Evolutionary conservation across 2,797 vertebrate species (phyloP), one percentile per base, ranked within the genome.

Genomic region (Notoglanidium macrostoma): DNA sequence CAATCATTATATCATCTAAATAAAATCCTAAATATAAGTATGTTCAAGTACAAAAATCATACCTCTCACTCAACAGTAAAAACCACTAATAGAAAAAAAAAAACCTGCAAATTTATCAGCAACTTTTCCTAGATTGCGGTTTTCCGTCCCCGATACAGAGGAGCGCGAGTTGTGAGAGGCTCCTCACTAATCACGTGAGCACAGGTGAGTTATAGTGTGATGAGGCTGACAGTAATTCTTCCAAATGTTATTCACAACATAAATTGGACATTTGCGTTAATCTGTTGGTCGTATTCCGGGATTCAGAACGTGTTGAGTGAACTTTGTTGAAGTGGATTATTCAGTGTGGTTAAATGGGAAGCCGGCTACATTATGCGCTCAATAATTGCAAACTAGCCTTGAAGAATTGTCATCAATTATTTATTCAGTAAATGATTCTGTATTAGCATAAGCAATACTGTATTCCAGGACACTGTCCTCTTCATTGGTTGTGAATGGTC

Each of bases 121-220:
- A n/a, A 59, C 2, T 46, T 46, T 80, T 40, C 61, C 10, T 61
- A 61, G 21, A 61, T 80, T 59, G 77, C 0, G 8, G 55, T 46
- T 81, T 65, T 29, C 26, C n/a, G 61, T 26, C 79, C 5, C 15
- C 6, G 7, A 49, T 81, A 29, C 63, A 65, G 23, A 57, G 44
- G 59, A 82, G 35, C n/a, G 59, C 1, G 17, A 29, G 61, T 49
- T 65, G n/a, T 46, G 44, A 65, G 59, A 51, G 23, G 79, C 15
- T 82, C 3, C 40, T 82, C 9, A 9, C 61, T 67, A 21, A 32
- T 29, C 15, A 19, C 40, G 19, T 81, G 23, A 61, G 32, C 77
- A 61, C 55, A 61, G 78, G 55, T 80, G 55, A 80, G 44, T 82
- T 65, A 49, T 21, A 35, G 54, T 77, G 49, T 32, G 26, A 76